These are phyloP conservation scores for Suillia variegata DNA, from an alignment of 2,888 invertebrate species.

Conservation along the genomic window DNA sequence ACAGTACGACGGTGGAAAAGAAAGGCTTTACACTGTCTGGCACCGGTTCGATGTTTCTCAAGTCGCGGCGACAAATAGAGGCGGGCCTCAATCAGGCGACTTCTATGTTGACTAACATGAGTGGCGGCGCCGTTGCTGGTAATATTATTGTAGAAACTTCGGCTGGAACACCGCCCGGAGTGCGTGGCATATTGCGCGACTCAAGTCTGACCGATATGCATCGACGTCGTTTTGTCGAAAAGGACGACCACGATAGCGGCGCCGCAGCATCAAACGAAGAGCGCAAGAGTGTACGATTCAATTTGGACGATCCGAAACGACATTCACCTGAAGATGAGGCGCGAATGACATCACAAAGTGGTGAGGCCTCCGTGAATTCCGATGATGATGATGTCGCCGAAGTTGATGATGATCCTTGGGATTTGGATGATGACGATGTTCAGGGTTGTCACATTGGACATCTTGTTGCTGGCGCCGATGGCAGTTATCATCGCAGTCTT, in stretches of 20 bases:
- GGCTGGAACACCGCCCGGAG: constrained; percentile 42
- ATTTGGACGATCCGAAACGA: constrained; percentile 58
- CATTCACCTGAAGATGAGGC: constrained; percentile 49
- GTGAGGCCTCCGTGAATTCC: constrained; percentile 50
- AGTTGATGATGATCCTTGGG: constrained; percentile 28
- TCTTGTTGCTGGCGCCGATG: constrained; percentile 26
- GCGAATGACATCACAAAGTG: constrained; percentile 44
- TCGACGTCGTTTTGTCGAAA: constrained; percentile 43
- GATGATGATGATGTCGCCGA: constrained; percentile 45
- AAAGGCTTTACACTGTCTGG: constrained; percentile 64
- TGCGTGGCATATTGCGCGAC: constrained; percentile 70
- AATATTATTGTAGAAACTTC: constrained; percentile 31
- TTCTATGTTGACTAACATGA: constrained; percentile 20
- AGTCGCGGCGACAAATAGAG: constrained; percentile 61
- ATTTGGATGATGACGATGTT: constrained; percentile 55
- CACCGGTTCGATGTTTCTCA: constrained; percentile 69
- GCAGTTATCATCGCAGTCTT: constrained; percentile 36
- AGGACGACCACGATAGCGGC: constrained; percentile 35
- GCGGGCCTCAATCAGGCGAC: constrained; percentile 33
- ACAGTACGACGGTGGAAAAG: constrained; percentile 45
- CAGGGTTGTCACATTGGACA: constrained; percentile 30
- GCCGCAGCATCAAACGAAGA: constrained; percentile 67
- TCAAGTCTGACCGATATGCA: constrained; percentile 62
- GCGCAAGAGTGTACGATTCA: constrained; percentile 76
- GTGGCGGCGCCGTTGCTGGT: constrained; percentile 23